A percentile compares a stretch with the other conserved stretches of the same genome.
Evolutionary conservation across 2,113 vertebrate species (phyloP).

Genomic region (Hippocampus comes): DNA sequence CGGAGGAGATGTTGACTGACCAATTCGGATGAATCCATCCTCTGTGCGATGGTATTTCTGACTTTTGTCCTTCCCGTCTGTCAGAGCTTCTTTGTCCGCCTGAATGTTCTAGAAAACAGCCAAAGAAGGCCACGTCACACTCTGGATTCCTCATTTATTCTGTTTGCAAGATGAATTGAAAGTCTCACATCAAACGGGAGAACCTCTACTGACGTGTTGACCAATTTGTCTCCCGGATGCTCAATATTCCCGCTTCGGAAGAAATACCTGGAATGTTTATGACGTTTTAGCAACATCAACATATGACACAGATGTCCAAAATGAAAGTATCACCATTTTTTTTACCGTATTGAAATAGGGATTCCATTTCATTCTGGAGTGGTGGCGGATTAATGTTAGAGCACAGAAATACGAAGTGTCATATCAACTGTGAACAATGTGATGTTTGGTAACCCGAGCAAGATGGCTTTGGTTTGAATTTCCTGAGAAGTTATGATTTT

Average conservation of each 20-base stretch:
- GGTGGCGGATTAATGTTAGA: no score
- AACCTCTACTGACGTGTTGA: constrained; percentile 95
- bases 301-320: no score
- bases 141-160: not conserved
- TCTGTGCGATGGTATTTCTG: constrained; percentile 85
- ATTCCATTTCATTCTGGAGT: no score
- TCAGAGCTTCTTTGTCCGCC: constrained; percentile 89
- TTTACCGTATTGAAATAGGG: no score
- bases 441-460: no score
- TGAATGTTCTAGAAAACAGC: constrained; percentile 81
- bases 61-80: constrained; percentile 80
- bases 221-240: constrained; percentile 96
- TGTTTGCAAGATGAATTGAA: not conserved
- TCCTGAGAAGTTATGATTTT: no score
- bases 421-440: no score
- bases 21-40: constrained; percentile 92
- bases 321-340: no score
- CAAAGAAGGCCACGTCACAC: not conserved
- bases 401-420: no score
- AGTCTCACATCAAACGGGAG: constrained; percentile 91
- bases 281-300: not conserved
- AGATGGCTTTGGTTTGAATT: no score
- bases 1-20: constrained; percentile 61
- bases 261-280: constrained; percentile 80
- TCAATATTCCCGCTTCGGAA: constrained; percentile 97